Conservation (phyloP, 2,888 invertebrate species). For the Agrotis clavis region DNA sequence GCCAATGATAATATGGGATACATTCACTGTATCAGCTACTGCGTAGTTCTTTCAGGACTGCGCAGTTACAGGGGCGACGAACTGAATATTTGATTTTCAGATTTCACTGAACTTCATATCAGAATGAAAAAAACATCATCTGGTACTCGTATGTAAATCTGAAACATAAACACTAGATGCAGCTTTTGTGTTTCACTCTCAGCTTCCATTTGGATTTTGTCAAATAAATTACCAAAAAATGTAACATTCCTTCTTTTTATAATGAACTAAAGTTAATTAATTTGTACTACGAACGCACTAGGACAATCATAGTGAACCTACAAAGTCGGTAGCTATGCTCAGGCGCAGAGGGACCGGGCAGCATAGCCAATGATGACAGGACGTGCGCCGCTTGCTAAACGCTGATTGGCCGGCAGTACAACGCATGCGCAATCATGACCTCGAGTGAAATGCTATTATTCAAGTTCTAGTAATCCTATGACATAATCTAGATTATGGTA, state of each 20-base stretch:
- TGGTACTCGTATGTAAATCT: background rate
- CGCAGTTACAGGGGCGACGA: constrained; percentile 7
- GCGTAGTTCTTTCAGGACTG: background rate
- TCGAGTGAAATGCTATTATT: constrained; percentile 83
- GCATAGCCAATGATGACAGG: constrained; percentile 82
- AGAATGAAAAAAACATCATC: background rate
- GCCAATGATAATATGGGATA: too few relatives aligned
- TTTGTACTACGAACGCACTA: constrained; percentile 43
- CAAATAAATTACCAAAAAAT: background rate
- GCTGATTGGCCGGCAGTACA: constrained; percentile 67
- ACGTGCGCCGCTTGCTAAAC: constrained; percentile 80
- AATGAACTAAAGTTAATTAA: constrained; percentile 9
- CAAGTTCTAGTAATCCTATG: constrained; percentile 88
- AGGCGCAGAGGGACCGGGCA: constrained; percentile 78
- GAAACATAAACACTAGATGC: background rate
- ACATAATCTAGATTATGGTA: constrained; percentile 86
- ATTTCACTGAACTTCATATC: constrained; percentile 22
- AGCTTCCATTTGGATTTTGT: background rate
- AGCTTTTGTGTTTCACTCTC: background rate
- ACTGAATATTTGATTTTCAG: constrained; percentile 17
- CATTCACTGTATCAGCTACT: background rate
- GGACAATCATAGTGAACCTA: constrained; percentile 83
- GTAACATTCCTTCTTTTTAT: background rate
- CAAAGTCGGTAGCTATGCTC: constrained; percentile 82
- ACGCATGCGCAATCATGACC: constrained; percentile 71